phyloP scores from a whole-genome alignment of 2,888 invertebrate genomes.

The Trissolcus brochymenae region DNA sequence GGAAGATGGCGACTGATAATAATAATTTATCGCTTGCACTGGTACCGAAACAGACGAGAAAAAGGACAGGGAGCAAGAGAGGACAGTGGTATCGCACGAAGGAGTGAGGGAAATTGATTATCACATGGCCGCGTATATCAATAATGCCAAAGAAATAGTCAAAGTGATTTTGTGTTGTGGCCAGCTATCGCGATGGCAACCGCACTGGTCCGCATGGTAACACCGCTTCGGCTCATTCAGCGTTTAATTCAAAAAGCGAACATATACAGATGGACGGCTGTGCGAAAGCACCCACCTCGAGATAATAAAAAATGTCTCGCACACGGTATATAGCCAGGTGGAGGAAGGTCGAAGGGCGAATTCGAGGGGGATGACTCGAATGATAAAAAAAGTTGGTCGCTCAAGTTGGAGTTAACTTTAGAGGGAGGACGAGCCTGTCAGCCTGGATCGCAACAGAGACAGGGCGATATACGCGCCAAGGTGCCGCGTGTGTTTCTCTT shows the following conservation, averaged over 20 bases:
- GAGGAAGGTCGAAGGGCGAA: slow-evolving; percentile 66
- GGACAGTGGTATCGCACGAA: slow-evolving; percentile 6
- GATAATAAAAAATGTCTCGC: slow-evolving; percentile 55
- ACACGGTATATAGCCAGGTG: slow-evolving; percentile 61
- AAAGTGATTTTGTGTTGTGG: slow-evolving; percentile 75
- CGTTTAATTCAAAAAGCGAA: slow-evolving; percentile 67
- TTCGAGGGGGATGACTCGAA: slow-evolving; percentile 53
- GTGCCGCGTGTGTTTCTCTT: slow-evolving; percentile 73
- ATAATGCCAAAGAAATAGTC: slow-evolving; percentile 74
- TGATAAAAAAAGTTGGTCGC: slow-evolving; percentile 38
- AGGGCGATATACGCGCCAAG: slow-evolving; percentile 38
- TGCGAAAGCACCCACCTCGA: slow-evolving; percentile 50
- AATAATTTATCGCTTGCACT: slow-evolving; percentile 52
- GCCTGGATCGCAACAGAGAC: slow-evolving; percentile 34
- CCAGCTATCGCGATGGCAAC: slow-evolving; percentile 75
- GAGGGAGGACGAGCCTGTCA: slow-evolving; percentile 37
- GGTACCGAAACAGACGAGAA: slow-evolving; percentile 21
- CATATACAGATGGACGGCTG: slow-evolving; percentile 58
- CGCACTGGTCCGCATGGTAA: slow-evolving; percentile 63
- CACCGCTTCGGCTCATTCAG: slow-evolving; percentile 67
- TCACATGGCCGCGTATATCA: slow-evolving; percentile 65
- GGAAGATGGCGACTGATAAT: slow-evolving; percentile 56
- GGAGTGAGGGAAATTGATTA: slow-evolving; percentile 66
- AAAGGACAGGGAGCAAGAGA: slow-evolving; percentile 2
- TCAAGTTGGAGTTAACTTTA: slow-evolving; percentile 3